A percentile compares a stretch with the other conserved stretches of the same genome.
phyloP scores from a whole-genome alignment of 92 coral and sea anemone species.

The Metridium senile region DNA sequence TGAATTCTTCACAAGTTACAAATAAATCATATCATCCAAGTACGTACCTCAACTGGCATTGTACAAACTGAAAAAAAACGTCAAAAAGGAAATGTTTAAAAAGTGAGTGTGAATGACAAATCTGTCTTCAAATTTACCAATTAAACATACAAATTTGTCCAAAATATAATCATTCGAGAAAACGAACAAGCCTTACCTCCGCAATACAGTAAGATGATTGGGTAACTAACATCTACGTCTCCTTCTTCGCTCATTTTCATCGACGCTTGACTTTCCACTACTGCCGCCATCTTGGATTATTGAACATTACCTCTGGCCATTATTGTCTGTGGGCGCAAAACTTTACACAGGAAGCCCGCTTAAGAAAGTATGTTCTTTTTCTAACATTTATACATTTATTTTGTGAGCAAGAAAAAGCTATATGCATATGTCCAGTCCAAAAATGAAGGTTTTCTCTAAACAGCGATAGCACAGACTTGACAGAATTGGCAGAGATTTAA shows the following conservation, averaged over 20 bases:
- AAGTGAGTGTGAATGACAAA: no score
- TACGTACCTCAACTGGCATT: constrained; percentile 60
- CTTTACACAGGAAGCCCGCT: constrained; percentile 5
- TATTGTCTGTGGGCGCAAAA: constrained; percentile 19
- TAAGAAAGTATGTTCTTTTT: no score
- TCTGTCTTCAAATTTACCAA: no score
- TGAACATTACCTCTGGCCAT: constrained; percentile 4
- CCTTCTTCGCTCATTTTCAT: constrained; percentile 23
- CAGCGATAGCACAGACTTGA: no score
- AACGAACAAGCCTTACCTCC: constrained; percentile 61
- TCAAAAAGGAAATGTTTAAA: not conserved
- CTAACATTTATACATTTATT: no score
- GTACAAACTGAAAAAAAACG: constrained; percentile 48
- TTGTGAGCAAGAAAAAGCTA: not conserved
- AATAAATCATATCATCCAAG: no score
- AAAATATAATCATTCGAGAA: no score
- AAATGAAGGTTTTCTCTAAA: no score
- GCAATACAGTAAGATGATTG: constrained; percentile 80
- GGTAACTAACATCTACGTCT: constrained; percentile 72
- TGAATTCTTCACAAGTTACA: no score
- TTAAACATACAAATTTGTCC: no score
- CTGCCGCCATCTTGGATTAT: constrained; percentile 53
- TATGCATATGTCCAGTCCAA: no score
- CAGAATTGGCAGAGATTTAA: no score
- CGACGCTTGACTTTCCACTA: constrained; percentile 30